Base-by-base conservation (phyloP, 92 coral and sea anemone species). In the Porites lobata region DNA sequence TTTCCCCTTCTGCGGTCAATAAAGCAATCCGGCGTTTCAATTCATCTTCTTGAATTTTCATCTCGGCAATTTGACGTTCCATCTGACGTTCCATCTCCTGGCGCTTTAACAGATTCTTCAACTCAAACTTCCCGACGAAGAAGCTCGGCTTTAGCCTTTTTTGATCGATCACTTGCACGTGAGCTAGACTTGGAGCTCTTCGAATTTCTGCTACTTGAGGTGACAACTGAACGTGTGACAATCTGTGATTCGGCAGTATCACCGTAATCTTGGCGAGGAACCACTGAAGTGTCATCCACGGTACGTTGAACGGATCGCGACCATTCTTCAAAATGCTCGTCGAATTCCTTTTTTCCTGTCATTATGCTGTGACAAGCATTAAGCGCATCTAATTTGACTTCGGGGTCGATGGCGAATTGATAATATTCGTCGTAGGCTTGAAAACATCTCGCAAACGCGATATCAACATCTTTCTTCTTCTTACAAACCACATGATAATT, bases 1-100 rank as follows among this genome's bases (percentile, higher is more conserved):
- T 65, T 21, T 80, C 75, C 19, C 74, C 72, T 80, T 80, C 74
- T 24, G 71, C 85, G n/a, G n/a, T n/a, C n/a, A n/a, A n/a, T n/a
- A n/a, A n/a, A n/a, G n/a, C n/a, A n/a, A n/a, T n/a, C n/a, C n/a
- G n/a, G n/a, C n/a, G n/a, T n/a, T n/a, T n/a, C n/a, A n/a, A n/a
- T n/a, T n/a, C n/a, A n/a, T n/a, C n/a, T n/a, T n/a, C n/a, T n/a
- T n/a, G n/a, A n/a, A n/a, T n/a, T n/a, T n/a, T n/a, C n/a, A n/a
- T n/a, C n/a, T n/a, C n/a, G n/a, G n/a, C n/a, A n/a, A n/a, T n/a
- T n/a, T n/a, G n/a, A n/a, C n/a, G n/a, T n/a, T n/a, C n/a, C n/a
- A n/a, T n/a, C n/a, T n/a, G n/a, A n/a, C n/a, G n/a, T n/a, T n/a
- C n/a, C n/a, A n/a, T n/a, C n/a, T n/a, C n/a, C n/a, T n/a, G n/a